These are phyloP conservation scores for Cosmia trapezina DNA, from an alignment of 2,888 invertebrate species.

Conservation along the genomic window DNA sequence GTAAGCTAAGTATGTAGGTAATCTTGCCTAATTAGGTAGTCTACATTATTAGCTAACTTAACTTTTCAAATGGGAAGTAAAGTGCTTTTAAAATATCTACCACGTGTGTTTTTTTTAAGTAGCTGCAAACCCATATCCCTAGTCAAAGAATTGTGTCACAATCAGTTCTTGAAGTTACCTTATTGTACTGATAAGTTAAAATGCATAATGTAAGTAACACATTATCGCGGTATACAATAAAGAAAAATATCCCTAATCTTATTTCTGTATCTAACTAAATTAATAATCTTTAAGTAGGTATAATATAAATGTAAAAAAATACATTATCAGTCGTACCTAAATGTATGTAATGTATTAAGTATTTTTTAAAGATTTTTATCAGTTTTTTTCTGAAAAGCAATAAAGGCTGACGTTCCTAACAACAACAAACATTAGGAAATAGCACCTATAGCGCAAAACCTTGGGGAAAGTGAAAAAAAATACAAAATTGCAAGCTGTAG, in stretches of 20 bases:
- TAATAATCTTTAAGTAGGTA: slow-evolving; percentile 45
- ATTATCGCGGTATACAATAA: slow-evolving; percentile 59
- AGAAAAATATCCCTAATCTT: slow-evolving; percentile 52
- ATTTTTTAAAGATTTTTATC: slow-evolving; percentile 41
- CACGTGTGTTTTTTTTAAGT: not conserved
- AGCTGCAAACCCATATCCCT: not conserved
- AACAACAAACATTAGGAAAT: slow-evolving; percentile 7
- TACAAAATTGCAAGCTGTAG: not conserved
- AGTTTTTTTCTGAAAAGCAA: slow-evolving; percentile 29
- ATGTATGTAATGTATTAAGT: slow-evolving; percentile 9
- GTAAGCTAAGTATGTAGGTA: not conserved
- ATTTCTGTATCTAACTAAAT: slow-evolving; percentile 51
- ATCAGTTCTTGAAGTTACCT: slow-evolving; percentile 21
- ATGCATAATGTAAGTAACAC: slow-evolving; percentile 33
- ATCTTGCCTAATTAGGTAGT: not conserved
- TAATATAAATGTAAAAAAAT: slow-evolving; percentile 55
- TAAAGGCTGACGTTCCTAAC: slow-evolving; percentile 1
- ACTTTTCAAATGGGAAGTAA: not conserved
- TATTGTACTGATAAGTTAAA: slow-evolving; percentile 42
- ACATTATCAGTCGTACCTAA: slow-evolving; percentile 51
- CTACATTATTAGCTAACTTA: not conserved
- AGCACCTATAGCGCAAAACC: not conserved
- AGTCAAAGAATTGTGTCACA: slow-evolving; percentile 10
- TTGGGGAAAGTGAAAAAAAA: not conserved
- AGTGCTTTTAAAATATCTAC: not conserved